Evolutionary conservation across 2,113 vertebrate species (phyloP).

Genomic region (Sturnira hondurensis): DNA sequence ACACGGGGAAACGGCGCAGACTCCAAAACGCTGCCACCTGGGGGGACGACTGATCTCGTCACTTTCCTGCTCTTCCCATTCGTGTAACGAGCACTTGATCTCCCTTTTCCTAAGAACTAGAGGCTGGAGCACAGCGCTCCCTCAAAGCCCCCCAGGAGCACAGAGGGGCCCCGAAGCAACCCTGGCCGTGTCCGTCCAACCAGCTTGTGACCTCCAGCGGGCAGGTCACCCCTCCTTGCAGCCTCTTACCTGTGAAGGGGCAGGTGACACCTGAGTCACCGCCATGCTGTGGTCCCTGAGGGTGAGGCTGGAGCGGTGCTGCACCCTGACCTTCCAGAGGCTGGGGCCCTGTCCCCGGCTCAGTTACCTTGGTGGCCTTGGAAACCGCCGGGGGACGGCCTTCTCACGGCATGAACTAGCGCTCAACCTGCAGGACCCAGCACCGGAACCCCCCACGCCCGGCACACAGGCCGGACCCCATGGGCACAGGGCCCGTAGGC

Average conservation of each 20-base stretch:
- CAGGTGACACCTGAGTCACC: background rate
- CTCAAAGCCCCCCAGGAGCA: background rate
- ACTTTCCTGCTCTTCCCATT: accelerated
- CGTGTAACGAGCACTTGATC: accelerated
- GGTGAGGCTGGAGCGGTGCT: accelerated
- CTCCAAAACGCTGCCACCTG: accelerated
- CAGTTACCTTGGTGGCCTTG: background rate
- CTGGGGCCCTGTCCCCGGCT: accelerated
- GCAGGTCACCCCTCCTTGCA: background rate
- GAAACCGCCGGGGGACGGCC: background rate
- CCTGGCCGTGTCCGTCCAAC: accelerated
- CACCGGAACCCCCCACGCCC: accelerated
- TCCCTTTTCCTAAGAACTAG: background rate
- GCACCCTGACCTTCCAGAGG: background rate
- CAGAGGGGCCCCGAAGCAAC: accelerated
- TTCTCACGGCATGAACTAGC: accelerated
- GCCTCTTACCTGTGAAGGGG: background rate
- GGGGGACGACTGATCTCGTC: too few species aligned
- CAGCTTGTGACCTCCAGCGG: accelerated
- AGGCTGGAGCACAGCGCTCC: accelerated
- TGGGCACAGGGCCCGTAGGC: background rate
- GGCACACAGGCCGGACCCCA: accelerated
- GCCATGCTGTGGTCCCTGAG: accelerated
- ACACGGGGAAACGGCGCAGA: accelerated
- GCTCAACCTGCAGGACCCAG: accelerated